These are phyloP conservation scores for Teinopalpus imperialis DNA, from an alignment of 2,888 invertebrate species.

Conservation along the genomic window DNA sequence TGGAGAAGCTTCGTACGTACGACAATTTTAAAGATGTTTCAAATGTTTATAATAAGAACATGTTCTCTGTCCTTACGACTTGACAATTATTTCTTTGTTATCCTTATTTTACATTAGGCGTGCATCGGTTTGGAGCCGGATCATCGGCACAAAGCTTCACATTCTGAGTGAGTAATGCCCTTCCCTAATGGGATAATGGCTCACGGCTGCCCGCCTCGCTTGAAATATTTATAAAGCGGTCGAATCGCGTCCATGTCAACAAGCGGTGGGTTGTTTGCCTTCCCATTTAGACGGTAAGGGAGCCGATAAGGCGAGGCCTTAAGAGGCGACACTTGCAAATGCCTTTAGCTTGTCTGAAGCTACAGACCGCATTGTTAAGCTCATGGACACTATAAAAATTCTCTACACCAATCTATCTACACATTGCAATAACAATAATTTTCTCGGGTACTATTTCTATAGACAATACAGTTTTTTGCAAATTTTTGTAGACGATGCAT, in stretches of 20 bases:
- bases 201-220: conserved; percentile 49
- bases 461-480: too few relatives aligned
- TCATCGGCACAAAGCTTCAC: conserved; percentile 60
- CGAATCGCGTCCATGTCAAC: conserved; percentile 70
- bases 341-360: conserved; percentile 9
- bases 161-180: conserved; percentile 73
- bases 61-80: not conserved
- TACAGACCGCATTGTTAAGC: conserved; percentile 8
- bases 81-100: conserved; percentile 2
- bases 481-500: too few relatives aligned
- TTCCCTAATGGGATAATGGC: conserved; percentile 77
- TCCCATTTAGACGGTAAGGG: conserved; percentile 61
- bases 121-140: conserved; percentile 29
- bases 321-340: conserved; percentile 33
- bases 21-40: conserved; percentile 13
- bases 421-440: not conserved
- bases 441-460: too few relatives aligned
- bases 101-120: not conserved
- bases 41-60: conserved; percentile 1
- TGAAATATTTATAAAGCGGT: conserved; percentile 76
- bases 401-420: too few relatives aligned
- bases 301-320: conserved; percentile 54
- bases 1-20: conserved; percentile 9
- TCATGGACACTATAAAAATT: not conserved
- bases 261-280: conserved; percentile 65